phyloP scores from a whole-genome alignment of 2,888 invertebrate genomes.

The Callyntrura sp. region DNA sequence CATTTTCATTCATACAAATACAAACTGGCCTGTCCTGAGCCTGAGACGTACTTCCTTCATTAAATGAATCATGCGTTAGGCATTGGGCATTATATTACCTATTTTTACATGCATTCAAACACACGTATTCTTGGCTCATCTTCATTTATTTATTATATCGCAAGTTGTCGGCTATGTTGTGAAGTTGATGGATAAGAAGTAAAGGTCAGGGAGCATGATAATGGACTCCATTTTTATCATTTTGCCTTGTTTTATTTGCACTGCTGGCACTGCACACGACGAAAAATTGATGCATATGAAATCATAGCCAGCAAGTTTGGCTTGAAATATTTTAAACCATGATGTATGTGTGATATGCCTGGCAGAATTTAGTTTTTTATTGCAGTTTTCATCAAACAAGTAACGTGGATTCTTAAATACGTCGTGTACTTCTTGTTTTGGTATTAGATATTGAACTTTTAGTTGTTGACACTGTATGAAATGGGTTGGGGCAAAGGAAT shows the following conservation, averaged over 20 bases:
- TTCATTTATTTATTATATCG: conserved; percentile 17
- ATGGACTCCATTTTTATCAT: conserved; percentile 62
- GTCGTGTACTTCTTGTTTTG: background rate
- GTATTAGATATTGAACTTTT: background rate
- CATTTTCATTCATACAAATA: conserved; percentile 6
- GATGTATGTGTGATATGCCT: background rate
- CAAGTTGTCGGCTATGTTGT: conserved; percentile 56
- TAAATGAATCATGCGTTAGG: background rate
- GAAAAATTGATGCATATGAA: conserved; percentile 15
- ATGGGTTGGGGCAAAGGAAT: background rate
- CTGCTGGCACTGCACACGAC: conserved; percentile 3
- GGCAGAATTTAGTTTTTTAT: background rate
- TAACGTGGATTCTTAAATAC: background rate
- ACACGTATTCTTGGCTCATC: background rate
- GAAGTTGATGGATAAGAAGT: conserved; percentile 50
- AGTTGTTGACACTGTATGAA: background rate
- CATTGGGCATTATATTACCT: no score
- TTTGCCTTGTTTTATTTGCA: conserved; percentile 13
- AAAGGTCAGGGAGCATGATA: conserved; percentile 73
- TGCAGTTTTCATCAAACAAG: background rate
- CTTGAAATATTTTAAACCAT: conserved; percentile 6
- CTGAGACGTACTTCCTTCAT: background rate
- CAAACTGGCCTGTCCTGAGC: no score
- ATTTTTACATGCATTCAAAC: background rate
- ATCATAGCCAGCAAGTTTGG: background rate